Conservation (phyloP, 1,140 invertebrate species). For the Gryllus bimaculatus region DNA sequence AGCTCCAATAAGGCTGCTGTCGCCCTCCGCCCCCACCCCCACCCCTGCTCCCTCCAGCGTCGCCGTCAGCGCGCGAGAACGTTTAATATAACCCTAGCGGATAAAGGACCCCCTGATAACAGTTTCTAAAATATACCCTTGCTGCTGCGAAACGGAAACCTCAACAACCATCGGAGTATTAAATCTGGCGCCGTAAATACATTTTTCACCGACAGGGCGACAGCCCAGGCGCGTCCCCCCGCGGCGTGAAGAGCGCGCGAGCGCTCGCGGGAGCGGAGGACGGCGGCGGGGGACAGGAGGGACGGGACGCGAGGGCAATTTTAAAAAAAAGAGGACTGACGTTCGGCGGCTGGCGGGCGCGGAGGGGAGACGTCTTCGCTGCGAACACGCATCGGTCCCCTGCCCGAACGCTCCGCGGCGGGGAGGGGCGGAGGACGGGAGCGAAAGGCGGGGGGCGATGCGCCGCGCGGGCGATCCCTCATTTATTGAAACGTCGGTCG, state of each 20-base stretch:
- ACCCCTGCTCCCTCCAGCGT: not conserved
- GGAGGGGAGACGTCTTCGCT: no score
- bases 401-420: no score
- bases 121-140: not conserved
- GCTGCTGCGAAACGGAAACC: not conserved
- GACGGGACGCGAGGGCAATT: not conserved
- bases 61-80: not conserved
- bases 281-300: no score
- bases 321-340: not conserved
- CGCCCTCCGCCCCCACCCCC: no score
- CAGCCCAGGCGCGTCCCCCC: no score
- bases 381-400: no score
- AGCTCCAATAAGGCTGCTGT: not conserved
- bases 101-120: not conserved
- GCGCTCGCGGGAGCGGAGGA: no score
- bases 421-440: no score
- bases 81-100: not conserved
- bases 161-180: not conserved
- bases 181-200: not conserved
- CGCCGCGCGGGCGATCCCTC: not conserved
- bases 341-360: no score
- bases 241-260: not conserved
- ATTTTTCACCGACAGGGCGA: not conserved
- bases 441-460: no score
- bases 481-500: conserved; percentile 1